Evolutionary conservation across 1,140 invertebrate genomes (phyloP).

Genomic region (Tribolium castaneum): DNA sequence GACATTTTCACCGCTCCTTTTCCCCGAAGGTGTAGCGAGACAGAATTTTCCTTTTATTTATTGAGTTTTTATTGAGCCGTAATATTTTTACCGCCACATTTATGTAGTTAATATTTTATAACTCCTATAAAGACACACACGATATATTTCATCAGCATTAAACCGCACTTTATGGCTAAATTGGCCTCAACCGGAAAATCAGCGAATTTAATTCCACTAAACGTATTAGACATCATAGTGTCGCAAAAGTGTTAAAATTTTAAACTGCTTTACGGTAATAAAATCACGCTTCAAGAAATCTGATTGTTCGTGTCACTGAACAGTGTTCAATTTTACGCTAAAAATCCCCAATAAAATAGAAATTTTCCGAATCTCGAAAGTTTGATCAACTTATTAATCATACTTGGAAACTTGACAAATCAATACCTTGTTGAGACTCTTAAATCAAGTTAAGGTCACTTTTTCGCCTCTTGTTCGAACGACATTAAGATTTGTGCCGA

Average conservation of each 20-base stretch:
- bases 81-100: constrained; percentile 21
- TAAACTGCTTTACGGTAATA: too few species aligned
- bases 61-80: constrained; percentile 19
- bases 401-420: neutral
- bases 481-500: too few species aligned
- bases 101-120: constrained; percentile 26
- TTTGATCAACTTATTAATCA: neutral
- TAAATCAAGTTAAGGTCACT: neutral
- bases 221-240: too few species aligned
- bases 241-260: neutral
- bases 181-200: neutral
- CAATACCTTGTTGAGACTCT: neutral
- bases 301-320: neutral
- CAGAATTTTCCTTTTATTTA: constrained; percentile 13
- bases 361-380: neutral
- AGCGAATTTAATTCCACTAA: too few species aligned
- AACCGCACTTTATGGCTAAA: neutral
- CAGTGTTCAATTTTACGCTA: neutral
- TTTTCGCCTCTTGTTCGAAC: neutral
- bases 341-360: neutral
- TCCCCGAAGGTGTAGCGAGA: neutral
- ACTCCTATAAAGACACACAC: constrained; percentile 1
- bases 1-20: constrained; percentile 9
- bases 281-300: neutral
- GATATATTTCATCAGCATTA: constrained; percentile 29